Evolutionary conservation across 2,113 vertebrate genomes (phyloP), one percentile per base, ranked within the genome.

Genomic region (Sebastes schlegelii): DNA sequence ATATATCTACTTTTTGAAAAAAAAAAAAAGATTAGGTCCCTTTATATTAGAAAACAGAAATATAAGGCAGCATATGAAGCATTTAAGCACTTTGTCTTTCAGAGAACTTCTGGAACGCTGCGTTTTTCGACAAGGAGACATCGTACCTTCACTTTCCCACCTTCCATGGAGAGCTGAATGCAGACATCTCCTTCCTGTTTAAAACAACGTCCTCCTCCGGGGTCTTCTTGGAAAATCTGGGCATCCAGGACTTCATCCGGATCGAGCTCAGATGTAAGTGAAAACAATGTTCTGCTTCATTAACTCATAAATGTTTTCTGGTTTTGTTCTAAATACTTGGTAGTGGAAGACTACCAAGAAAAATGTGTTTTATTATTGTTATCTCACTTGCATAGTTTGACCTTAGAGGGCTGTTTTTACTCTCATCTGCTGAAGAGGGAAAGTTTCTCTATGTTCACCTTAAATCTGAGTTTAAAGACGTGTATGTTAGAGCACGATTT

Each of bases 101-200:
- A 99, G 98, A 95, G 80, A 95, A 95, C 74, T 99, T 98, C 89
- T 99, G 98, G 98, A 99, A 99, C 82, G 96, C 98, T 16, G 98
- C 97, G 4, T 98, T 96, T 79, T 99, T 99, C 91, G 96, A 97
- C 83, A 98, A 97, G 12, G 96, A 98, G 91, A 95, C 96, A 0
- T 99, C 98, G 0, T 99, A 99, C 84, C 96, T 99, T 57, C 98
- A 99, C 92, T 99, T 99, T 51, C 98, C 98, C 7, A 99, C 98
- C n/a, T 97, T 99, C 84, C 96, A 98, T 0, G 98, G 96, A 74
- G 98, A 99, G 82, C 94, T 98, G 21, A 99, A 97, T 2, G 97
- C 97, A 5, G 98, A 99, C 79, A 96, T 99, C 23, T 97, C 97
- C 6, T 99, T 99, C 93, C 96, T 98, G 82, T 99, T 99, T 86